Base-by-base conservation (phyloP, 1,140 invertebrate genomes). In the Chironomus striatipennis region DNA sequence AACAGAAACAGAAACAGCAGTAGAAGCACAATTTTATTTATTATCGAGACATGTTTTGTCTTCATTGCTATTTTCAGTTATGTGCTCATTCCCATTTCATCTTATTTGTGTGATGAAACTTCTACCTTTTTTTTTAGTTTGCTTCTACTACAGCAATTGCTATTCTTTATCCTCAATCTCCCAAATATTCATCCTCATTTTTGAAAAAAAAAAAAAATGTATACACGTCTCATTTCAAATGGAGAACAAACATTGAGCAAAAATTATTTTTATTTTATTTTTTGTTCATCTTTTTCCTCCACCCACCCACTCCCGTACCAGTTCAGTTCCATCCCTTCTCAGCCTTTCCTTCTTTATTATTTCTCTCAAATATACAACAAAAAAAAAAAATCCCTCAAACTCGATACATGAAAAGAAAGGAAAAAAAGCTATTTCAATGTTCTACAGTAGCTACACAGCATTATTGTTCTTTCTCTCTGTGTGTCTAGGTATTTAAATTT, bases 401-500 rank as follows among this genome's bases (percentile, higher is more conserved):
- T 20, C 15, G 18, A 67, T 21, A 70, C n/a, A 18, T n/a, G 17
- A 70, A 18, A 18, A 70, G 65, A 7, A 70, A 70, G 12, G 12
- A 57, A 18, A 70, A 9, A 70, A 70, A 70, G 10, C 65, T 70
- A 9, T 20, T 70, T 70, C 18, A 17, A 21, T 21, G 65, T 15
- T 57, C n/a, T 70, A 8, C 17, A 34, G 24, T 34, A 34, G 24
- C 24, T 34, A 34, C 24, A 34, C 24, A 34, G 24, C 24, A 34
- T 34, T 34, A 34, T 34, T 34, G 24, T 34, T 34, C 24, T 34
- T 34, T 34, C 24, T 34, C 24, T 34, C 24, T 34, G 24, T 34
- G 24, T 70, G 2, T 70, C 65, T 15, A 70, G 65, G 65, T 70
- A 70, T 70, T 70, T 70, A 70, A 70, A 70, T 70, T 70, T 70